A percentile compares a stretch with the other conserved stretches of the same genome.
Evolutionary conservation across 2,797 vertebrate genomes (phyloP).

Genomic region (Spinibarbus caldwelli): DNA sequence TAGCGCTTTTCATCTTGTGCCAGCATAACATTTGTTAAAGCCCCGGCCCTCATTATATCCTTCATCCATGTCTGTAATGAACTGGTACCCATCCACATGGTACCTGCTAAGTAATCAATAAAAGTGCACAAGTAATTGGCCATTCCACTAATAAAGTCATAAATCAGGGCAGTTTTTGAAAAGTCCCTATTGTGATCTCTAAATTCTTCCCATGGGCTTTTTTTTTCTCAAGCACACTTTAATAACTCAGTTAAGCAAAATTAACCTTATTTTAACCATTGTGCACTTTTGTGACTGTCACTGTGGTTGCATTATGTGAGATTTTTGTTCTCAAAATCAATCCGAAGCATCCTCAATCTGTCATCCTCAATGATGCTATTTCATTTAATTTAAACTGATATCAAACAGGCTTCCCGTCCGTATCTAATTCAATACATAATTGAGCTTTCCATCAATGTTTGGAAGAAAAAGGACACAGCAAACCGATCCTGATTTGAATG

Average conservation of each 20-base stretch:
- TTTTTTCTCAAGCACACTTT: neutral
- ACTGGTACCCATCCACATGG: neutral
- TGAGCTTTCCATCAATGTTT: slow-evolving; percentile 35
- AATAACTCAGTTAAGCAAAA: neutral
- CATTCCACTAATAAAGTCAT: neutral
- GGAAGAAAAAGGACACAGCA: neutral
- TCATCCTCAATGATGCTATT: neutral
- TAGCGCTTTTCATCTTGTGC: neutral
- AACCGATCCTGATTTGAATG: slow-evolving; percentile 4
- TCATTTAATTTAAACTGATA: slow-evolving; percentile 1
- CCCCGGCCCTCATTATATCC: neutral
- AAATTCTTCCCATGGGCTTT: neutral
- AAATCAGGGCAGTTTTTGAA: neutral
- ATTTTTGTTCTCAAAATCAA: neutral
- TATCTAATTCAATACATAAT: slow-evolving; percentile 16
- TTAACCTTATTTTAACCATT: neutral
- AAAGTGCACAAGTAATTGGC: neutral
- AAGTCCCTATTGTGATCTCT: neutral
- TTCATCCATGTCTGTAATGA: neutral
- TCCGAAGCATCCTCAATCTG: neutral
- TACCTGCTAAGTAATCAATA: neutral
- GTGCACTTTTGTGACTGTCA: neutral
- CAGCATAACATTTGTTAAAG: neutral
- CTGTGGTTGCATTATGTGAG: neutral
- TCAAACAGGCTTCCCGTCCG: slow-evolving; percentile 8